Evolutionary conservation across 1,140 invertebrate genomes (phyloP).

Genomic region (Ips typographus): DNA sequence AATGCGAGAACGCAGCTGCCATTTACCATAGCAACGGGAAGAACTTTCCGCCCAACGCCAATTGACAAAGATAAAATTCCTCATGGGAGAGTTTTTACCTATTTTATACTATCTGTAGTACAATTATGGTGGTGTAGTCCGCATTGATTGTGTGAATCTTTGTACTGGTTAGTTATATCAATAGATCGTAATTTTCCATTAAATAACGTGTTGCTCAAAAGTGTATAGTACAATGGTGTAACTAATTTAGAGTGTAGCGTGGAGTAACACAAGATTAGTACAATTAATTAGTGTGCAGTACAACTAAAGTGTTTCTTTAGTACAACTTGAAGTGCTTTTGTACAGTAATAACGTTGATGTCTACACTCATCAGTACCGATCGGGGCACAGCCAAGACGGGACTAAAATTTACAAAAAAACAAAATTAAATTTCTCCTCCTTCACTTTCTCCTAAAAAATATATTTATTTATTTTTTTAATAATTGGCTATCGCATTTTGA

Average conservation of each 20-base stretch:
- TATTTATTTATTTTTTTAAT: conserved; percentile 17
- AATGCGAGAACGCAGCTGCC: conserved; percentile 23
- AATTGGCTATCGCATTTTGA: conserved; percentile 31
- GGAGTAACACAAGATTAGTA: no score
- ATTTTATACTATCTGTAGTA: neutral
- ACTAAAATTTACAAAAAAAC: neutral
- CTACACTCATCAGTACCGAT: conserved; percentile 13
- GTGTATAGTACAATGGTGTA: no score
- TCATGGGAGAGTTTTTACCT: neutral
- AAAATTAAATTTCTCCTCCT: neutral
- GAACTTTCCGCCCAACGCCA: conserved; percentile 21
- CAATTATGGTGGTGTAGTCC: neutral
- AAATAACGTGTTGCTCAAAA: no score
- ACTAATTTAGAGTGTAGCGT: no score
- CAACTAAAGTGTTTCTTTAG: neutral
- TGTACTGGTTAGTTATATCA: no score
- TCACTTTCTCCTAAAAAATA: conserved; percentile 7
- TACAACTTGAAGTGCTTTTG: neutral
- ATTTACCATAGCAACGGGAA: conserved; percentile 25
- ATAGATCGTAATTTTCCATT: no score
- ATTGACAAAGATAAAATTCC: conserved; percentile 1
- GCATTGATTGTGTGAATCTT: no score
- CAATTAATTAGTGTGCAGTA: no score
- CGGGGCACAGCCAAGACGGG: conserved; percentile 19
- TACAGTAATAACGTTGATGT: neutral